Percentiles rank a stretch among this genome's conserved stretches.
Evolutionary conservation across 2,888 invertebrate genomes (phyloP).

Genomic region (Pemphredon lugubris): DNA sequence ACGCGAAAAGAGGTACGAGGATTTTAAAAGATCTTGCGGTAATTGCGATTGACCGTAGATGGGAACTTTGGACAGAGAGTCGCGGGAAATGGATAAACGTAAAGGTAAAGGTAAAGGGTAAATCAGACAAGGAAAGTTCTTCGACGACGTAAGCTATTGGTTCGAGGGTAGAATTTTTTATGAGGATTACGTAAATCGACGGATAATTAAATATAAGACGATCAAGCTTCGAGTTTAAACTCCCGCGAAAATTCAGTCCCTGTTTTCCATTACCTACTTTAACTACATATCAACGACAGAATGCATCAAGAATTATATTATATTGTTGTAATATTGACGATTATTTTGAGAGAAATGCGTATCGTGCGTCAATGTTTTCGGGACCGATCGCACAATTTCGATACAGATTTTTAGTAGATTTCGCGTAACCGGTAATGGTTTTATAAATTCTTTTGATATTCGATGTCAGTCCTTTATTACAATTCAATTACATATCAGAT

Average conservation of each 20-base stretch:
- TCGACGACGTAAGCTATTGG: no score
- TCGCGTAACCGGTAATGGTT: no score
- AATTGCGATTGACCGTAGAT: no score
- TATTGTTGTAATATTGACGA: conserved; percentile 7
- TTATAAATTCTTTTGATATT: conserved; percentile 5
- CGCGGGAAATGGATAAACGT: no score
- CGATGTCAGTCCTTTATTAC: neutral
- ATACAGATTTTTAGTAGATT: no score
- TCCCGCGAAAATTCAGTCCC: no score
- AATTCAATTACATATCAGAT: conserved; percentile 36
- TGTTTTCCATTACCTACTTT: no score
- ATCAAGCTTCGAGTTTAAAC: no score
- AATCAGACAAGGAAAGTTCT: no score
- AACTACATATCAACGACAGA: conserved; percentile 38
- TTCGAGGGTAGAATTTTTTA: conserved; percentile 26
- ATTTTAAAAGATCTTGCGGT: conserved; percentile 11
- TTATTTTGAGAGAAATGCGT: neutral
- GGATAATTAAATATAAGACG: conserved; percentile 8
- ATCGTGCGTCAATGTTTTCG: neutral
- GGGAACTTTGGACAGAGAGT: no score
- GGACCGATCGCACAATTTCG: neutral
- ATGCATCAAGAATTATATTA: conserved; percentile 16
- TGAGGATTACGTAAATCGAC: conserved; percentile 2
- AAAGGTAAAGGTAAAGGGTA: no score
- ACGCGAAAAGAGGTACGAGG: neutral